Conservation (phyloP, 2,113 vertebrate genomes). For the Alaudala cheleensis region DNA sequence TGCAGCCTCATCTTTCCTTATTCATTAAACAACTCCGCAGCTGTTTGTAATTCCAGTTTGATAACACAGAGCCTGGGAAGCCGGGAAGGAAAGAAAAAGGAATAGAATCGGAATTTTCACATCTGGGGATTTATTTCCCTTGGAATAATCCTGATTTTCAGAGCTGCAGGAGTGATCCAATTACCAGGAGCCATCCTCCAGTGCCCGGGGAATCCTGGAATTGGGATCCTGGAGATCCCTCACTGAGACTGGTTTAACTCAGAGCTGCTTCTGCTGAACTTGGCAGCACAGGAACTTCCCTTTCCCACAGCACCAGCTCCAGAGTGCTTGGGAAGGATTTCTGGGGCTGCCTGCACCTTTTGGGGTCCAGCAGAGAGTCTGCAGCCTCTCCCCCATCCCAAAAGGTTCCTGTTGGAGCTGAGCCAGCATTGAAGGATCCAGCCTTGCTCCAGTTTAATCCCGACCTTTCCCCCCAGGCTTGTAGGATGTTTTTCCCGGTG, state of each 20-base stretch:
- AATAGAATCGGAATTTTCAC: rapidly evolving
- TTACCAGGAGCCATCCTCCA: rapidly evolving
- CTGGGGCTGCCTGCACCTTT: background rate
- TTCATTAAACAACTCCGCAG: background rate
- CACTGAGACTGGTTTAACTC: background rate
- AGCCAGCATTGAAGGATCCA: rapidly evolving
- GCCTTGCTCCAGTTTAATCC: background rate
- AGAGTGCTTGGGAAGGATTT: background rate
- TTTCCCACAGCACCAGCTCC: background rate
- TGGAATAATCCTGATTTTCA: background rate
- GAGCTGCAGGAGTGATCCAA: background rate
- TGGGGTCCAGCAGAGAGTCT: background rate
- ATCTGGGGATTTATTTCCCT: background rate
- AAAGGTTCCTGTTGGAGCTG: rapidly evolving
- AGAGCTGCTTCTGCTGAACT: background rate
- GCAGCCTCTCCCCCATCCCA: rapidly evolving
- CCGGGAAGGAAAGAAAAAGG: background rate
- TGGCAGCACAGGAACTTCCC: background rate
- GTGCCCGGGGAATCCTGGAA: background rate
- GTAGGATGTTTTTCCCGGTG: background rate
- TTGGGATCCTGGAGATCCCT: background rate
- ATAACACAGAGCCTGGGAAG: background rate
- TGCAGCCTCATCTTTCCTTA: background rate
- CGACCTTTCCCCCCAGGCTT: background rate
- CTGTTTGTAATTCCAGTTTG: background rate